A percentile compares a stretch with the other conserved stretches of the same genome.
phyloP scores from a whole-genome alignment of 2,113 vertebrate species.

The Prionailurus viverrinus region DNA sequence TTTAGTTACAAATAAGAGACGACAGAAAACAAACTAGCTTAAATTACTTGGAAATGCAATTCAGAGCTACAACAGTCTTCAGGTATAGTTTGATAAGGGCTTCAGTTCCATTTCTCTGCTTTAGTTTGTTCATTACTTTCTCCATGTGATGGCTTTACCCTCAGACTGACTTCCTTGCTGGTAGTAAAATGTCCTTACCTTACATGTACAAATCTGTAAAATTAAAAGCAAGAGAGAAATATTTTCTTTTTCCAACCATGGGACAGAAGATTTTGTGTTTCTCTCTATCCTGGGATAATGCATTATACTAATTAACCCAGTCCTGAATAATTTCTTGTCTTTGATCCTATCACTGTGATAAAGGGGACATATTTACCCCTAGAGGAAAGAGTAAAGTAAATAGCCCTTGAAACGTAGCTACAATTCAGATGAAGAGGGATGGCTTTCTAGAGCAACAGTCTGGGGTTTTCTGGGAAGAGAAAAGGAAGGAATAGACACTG shows the following conservation, averaged over 20 bases:
- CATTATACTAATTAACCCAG: not conserved
- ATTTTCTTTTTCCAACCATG: not conserved
- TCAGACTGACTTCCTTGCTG: not conserved
- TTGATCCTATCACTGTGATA: not conserved
- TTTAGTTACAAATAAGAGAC: conserved; percentile 7
- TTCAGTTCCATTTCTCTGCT: not conserved
- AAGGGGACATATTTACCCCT: not conserved
- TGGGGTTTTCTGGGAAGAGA: not conserved
- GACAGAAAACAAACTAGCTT: not conserved
- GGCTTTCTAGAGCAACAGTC: not conserved
- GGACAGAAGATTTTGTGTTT: not conserved
- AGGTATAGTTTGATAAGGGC: not conserved
- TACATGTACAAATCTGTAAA: not conserved
- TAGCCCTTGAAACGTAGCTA: not conserved
- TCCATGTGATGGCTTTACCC: not conserved
- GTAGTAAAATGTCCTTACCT: not conserved
- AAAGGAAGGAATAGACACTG: not conserved
- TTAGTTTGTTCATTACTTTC: not conserved
- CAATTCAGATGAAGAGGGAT: not conserved
- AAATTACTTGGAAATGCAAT: not conserved
- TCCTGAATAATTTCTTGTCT: not conserved
- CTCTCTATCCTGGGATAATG: not conserved
- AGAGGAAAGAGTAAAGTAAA: not conserved
- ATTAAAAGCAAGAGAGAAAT: not conserved
- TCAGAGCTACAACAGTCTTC: not conserved